Conservation (phyloP, 2,888 invertebrate genomes). For the Beris chalybata region DNA sequence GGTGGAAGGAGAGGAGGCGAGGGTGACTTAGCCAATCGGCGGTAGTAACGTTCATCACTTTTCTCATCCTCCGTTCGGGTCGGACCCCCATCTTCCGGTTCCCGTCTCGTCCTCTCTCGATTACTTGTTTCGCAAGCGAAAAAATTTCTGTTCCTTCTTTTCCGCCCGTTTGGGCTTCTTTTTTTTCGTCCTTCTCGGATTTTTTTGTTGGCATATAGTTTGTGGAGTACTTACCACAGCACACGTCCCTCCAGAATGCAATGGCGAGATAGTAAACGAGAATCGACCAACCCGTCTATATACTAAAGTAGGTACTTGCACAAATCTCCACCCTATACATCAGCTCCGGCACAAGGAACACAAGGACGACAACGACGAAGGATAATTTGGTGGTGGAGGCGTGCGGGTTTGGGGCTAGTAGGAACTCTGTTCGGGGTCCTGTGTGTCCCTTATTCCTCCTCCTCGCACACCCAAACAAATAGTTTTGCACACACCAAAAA, state of each 20-base stretch:
- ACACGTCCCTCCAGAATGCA: conserved; percentile 29
- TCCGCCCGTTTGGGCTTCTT: conserved; percentile 37
- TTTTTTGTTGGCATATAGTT: conserved; percentile 24
- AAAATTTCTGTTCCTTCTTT: conserved; percentile 37
- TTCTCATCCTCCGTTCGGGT: too few species aligned
- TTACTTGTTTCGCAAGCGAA: conserved; percentile 19
- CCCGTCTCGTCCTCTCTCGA: neutral
- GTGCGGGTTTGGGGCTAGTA: conserved; percentile 40
- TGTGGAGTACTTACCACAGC: conserved; percentile 29
- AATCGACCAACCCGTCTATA: conserved; percentile 8
- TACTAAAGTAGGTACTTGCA: conserved; percentile 8
- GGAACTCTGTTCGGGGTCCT: conserved; percentile 40
- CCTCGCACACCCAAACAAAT: conserved; percentile 44
- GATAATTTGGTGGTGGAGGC: conserved; percentile 33
- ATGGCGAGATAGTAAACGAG: conserved; percentile 27
- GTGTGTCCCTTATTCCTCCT: conserved; percentile 33
- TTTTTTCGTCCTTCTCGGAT: conserved; percentile 25
- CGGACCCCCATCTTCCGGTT: neutral
- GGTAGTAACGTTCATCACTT: neutral
- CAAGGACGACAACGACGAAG: conserved; percentile 37
- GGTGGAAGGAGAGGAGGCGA: neutral
- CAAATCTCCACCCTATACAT: conserved; percentile 26
- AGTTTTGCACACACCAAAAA: conserved; percentile 43
- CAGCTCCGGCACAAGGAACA: conserved; percentile 23
- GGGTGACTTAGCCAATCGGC: conserved; percentile 23